Base-by-base conservation (phyloP, 2,797 vertebrate species). In the Taenioides sp. region DNA sequence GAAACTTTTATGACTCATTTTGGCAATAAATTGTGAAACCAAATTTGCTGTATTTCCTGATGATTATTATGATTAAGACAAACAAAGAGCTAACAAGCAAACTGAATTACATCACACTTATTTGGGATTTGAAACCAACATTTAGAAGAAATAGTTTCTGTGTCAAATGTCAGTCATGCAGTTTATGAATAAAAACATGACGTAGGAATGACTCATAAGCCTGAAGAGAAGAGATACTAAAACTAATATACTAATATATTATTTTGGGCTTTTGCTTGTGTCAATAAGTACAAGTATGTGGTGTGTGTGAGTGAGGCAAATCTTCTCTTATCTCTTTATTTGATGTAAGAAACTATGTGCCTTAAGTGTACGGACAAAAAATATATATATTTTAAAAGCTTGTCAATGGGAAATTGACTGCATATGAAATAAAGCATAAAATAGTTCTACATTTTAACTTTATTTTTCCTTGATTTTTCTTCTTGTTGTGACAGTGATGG, bases 391-490 rank as follows among this genome's bases (percentile, higher is more conserved):
- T 40, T 43, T 43, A 14, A 43, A 43, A 47, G 34, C 34, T 37
- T 37, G 34, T 16, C 14, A 16, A 22, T 54, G 9, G 20, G 9
- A 54, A 22, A 54, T 34, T 9, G 18, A 52, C 55, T 58, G 23
- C 31, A 62, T 23, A 18, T 31, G n/a, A 58, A 76, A 82, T 83
- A 16, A 47, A 47, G 4, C 43, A 17, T 47, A 78, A 73, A 80
- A 85, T 73, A 69, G 83, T 78, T 9, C 2, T 0, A 20, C 6
- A 3, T 60, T 60, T 28, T 60, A 7, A 7, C 5, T 17, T 58
- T 58, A n/a, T 23, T 57, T 57, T 14, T 23, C 11, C 0, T 22
- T 10, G 2, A 0, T 1, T 3, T 54, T 52, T 52, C 3, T 3
- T 54, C 52, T 54, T 7, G 22, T 11, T 12, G 12, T 57, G 54